A percentile compares a stretch with the other conserved stretches of the same genome.
phyloP scores from a whole-genome alignment of 2,888 invertebrate species.

The Acleris literana region DNA sequence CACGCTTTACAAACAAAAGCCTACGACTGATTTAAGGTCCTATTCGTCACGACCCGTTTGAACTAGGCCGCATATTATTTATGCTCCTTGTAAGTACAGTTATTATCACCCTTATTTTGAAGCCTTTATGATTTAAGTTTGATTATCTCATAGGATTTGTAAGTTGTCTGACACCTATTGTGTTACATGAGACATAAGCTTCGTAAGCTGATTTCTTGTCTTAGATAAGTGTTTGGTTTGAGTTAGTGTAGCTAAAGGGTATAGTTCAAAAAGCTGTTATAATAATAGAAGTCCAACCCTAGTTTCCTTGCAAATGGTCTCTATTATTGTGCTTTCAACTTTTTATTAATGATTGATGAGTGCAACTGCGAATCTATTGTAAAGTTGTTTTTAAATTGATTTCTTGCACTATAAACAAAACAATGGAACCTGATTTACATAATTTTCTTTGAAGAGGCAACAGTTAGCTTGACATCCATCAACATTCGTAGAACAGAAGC shows the following conservation, averaged over 20 bases:
- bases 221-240: neutral
- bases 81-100: neutral
- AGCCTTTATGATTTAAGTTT: neutral
- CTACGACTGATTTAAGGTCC: conserved; percentile 28
- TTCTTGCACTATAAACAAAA: neutral
- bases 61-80: conserved; percentile 17
- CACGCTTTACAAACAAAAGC: conserved; percentile 8
- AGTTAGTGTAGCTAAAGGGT: neutral
- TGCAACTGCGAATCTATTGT: too few relatives aligned
- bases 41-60: conserved; percentile 32
- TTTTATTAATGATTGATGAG: too few relatives aligned
- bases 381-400: neutral
- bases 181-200: neutral
- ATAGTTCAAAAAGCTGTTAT: neutral
- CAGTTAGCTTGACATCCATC: conserved; percentile 31
- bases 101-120: neutral
- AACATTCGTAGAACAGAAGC: conserved; percentile 31
- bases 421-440: conserved; percentile 23
- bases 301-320: too few relatives aligned
- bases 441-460: conserved; percentile 16
- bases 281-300: too few relatives aligned
- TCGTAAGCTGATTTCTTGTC: conserved; percentile 3
- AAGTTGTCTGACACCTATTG: conserved; percentile 3
- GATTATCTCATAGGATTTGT: neutral
- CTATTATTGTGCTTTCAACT: too few relatives aligned